Percentiles rank a stretch among this genome's conserved stretches.
Evolutionary conservation across 2,113 vertebrate genomes (phyloP).

Genomic region (Leiothrix lutea): DNA sequence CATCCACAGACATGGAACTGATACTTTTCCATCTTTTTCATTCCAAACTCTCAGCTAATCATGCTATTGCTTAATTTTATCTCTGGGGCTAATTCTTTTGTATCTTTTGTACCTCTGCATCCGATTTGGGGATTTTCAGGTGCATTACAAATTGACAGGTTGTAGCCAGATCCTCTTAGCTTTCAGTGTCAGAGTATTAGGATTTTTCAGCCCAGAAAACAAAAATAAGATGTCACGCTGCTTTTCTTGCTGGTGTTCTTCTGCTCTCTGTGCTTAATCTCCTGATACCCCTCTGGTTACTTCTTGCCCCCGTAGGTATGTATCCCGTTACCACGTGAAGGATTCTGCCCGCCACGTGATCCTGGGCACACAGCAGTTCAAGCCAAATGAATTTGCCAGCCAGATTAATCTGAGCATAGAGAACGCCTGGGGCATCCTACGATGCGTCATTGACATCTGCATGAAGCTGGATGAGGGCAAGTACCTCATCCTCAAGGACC

Average conservation of each 20-base stretch:
- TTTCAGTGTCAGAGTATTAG: not conserved
- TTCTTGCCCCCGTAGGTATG: slow-evolving; percentile 70
- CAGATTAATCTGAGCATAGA: slow-evolving; percentile 99
- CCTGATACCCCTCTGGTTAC: not conserved
- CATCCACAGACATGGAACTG: fast-evolving
- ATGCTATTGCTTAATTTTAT: not conserved
- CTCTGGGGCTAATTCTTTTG: not conserved
- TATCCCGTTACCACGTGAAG: slow-evolving; percentile 96
- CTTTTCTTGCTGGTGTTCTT: not conserved
- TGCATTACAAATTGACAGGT: not conserved
- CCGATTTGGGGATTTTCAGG: not conserved
- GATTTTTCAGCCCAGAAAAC: not conserved
- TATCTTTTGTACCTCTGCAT: not conserved
- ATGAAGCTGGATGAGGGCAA: slow-evolving; percentile 98
- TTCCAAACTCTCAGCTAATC: not conserved
- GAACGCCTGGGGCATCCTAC: slow-evolving; percentile 97
- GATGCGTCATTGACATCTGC: slow-evolving; percentile 97
- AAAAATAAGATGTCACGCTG: not conserved
- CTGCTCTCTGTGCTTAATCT: not conserved
- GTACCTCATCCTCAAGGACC: slow-evolving; percentile 98
- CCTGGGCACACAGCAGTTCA: slow-evolving; percentile 98
- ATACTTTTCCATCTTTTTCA: not conserved
- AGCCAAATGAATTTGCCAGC: slow-evolving; percentile 98
- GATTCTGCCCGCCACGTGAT: slow-evolving; percentile 94
- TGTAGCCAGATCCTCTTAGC: not conserved